Base-by-base conservation (phyloP, 2,113 vertebrate genomes). In the Hystrix brachyura region DNA sequence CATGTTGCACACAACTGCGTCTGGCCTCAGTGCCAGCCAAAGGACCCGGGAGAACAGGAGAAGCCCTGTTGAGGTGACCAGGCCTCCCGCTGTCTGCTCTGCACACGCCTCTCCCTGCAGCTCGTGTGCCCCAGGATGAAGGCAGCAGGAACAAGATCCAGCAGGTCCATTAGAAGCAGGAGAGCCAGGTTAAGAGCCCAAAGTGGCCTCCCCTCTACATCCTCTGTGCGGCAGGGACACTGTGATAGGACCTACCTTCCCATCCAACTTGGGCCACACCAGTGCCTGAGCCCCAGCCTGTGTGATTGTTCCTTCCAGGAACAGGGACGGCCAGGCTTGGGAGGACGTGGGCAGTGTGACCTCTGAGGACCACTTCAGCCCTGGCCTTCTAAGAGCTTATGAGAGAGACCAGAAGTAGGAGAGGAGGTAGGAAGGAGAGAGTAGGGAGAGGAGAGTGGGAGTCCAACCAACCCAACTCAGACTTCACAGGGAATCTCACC, bases 161-260 rank as follows among this genome's bases (percentile, higher is more conserved):
- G 1, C 12, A 80, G n/a, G 38, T 15, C 25, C 43, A 3, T n/a
- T 21, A 27, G 53, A 67, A 92, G 57, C 27, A 25, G 29, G 71
- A 67, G 43, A 59, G 13, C 59, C 21, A 9, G 12, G 18, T 7
- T 21, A 17, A 71, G 17, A 23, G 43, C 74, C 32, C 76, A 53
- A 0, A 0, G 7, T 1, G 7, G 59, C 80, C 71, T 67, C 19
- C 59, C 72, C 64, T n/a, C 51, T 0, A 0, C 4, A 32, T 11
- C 55, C 53, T 29, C 2, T 0, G 76, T 18, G 12, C 43, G 25
- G 9, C 1, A 0, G 17, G 29, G 65, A 85, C 10, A 3, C 65
- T 1, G 21, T 38, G 13, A 32, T 71, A 1, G 0, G 19, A 11
- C 23, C 82, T 25, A 46, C 48, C n/a, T 32, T 81, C 53, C 71